phyloP scores from a whole-genome alignment of 2,113 vertebrate genomes.

The Lagopus leucura region DNA sequence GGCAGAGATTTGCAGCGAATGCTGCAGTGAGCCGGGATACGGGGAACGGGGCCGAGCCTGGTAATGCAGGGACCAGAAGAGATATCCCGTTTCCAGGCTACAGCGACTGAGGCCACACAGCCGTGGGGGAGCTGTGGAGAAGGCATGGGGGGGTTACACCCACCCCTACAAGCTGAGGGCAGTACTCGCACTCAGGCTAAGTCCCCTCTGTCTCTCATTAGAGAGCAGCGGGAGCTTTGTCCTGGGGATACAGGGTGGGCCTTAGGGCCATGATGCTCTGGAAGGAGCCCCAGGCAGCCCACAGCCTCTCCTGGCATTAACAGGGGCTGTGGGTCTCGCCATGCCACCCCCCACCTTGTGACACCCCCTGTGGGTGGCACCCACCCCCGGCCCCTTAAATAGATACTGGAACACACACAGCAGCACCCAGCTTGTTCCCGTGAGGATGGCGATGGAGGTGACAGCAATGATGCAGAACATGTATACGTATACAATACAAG shows the following conservation, averaged over 20 bases:
- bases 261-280: neutral
- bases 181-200: neutral
- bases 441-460: constrained; percentile 71
- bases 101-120: neutral
- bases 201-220: neutral
- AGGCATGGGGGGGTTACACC: neutral
- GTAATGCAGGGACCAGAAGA: accelerated
- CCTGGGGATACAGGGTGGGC: neutral
- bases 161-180: neutral
- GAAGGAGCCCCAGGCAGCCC: neutral
- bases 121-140: neutral
- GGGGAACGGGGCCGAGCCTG: neutral
- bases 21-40: neutral
- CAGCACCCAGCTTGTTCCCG: constrained; percentile 2
- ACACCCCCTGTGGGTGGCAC: neutral
- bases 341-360: neutral
- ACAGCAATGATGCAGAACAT: constrained; percentile 72
- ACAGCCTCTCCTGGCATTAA: accelerated
- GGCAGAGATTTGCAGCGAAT: neutral
- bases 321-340: neutral
- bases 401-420: constrained; percentile 18
- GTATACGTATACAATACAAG: constrained; percentile 80
- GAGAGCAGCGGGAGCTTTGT: neutral
- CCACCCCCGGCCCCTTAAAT: neutral
- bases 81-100: neutral